Evolutionary conservation across 1,140 invertebrate species (phyloP).

Genomic region (Drosophila murphyi): DNA sequence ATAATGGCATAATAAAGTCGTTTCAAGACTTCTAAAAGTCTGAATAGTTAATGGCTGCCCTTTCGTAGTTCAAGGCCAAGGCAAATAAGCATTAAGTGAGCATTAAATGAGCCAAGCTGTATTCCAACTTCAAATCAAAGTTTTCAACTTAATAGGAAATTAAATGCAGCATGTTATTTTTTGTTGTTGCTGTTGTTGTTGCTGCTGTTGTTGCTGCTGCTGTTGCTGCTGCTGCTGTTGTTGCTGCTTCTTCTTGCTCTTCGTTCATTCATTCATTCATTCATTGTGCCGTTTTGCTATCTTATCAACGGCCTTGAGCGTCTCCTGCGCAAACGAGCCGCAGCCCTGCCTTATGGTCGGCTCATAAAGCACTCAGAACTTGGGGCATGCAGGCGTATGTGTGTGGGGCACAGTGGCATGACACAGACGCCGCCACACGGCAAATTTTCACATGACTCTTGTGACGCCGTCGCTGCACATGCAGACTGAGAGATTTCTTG

Average conservation of each 20-base stretch:
- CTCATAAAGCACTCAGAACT: conserved; percentile 33
- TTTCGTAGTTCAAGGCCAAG: conserved; percentile 27
- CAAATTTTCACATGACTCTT: conserved; percentile 44
- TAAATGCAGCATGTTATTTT: conserved; percentile 25
- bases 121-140: conserved; percentile 5
- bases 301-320: conserved; percentile 56
- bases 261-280: not conserved
- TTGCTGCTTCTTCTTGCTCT: not conserved
- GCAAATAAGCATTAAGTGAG: not conserved
- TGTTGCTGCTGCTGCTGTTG: not conserved
- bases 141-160: conserved; percentile 25
- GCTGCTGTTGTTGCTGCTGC: conserved; percentile 4
- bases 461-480: conserved; percentile 12
- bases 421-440: conserved; percentile 15
- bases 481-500: conserved; percentile 1
- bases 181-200: not conserved
- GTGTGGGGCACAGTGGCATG: conserved; percentile 16
- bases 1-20: conserved; percentile 2
- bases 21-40: not conserved
- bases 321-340: conserved; percentile 39
- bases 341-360: conserved; percentile 22
- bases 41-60: conserved; percentile 15
- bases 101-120: conserved; percentile 13
- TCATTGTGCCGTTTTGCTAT: conserved; percentile 24
- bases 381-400: not conserved